Evolutionary conservation across 2,113 vertebrate species (phyloP).

Genomic region (Pangasianodon hypophthalmus): DNA sequence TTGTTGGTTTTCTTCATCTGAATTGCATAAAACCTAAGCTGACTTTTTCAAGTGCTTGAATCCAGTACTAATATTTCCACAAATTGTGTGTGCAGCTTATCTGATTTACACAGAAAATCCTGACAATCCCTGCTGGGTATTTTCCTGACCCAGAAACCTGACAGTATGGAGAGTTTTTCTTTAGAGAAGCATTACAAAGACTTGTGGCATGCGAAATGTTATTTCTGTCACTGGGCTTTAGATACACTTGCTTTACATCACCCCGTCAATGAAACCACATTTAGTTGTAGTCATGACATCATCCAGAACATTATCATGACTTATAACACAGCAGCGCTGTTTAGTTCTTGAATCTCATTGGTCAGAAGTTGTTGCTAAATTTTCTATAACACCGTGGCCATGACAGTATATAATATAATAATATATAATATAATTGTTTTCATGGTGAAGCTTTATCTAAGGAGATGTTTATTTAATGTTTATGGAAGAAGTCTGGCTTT

Average conservation of each 20-base stretch:
- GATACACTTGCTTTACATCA: not conserved
- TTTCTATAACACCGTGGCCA: not conserved
- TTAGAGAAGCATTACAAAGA: not conserved
- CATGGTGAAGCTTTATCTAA: not conserved
- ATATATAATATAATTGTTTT: not conserved
- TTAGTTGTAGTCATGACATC: not conserved
- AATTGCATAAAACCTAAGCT: not conserved
- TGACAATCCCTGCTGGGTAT: not conserved
- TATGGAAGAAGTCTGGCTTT: not conserved
- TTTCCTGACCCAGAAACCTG: slow-evolving; percentile 19
- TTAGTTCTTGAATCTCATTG: not conserved
- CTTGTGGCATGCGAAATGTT: not conserved
- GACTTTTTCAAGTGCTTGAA: not conserved
- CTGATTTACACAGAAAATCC: slow-evolving; percentile 18
- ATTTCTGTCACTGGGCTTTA: not conserved
- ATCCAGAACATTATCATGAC: not conserved
- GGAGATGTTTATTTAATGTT: not conserved
- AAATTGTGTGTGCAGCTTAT: not conserved
- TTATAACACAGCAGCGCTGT: not conserved
- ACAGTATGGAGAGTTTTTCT: not conserved
- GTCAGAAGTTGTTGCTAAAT: not conserved
- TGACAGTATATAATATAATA: not conserved
- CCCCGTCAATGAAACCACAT: not conserved
- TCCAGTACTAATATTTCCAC: not conserved
- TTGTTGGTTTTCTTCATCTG: not conserved